These are phyloP conservation scores for Macaria notata DNA, from an alignment of 2,888 invertebrate species.

Conservation along the genomic window DNA sequence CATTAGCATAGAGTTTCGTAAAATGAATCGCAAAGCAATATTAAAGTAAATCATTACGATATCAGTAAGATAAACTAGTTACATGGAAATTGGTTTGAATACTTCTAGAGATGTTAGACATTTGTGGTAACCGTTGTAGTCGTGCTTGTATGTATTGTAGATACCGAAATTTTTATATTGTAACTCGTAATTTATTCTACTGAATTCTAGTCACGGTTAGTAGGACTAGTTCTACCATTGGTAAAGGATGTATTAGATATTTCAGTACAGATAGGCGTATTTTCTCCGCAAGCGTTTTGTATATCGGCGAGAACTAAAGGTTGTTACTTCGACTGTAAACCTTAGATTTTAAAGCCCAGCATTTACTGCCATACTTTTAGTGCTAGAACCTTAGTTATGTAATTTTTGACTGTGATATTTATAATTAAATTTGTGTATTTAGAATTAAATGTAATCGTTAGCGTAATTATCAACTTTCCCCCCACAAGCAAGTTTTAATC, in stretches of 20 bases:
- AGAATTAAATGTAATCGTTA: slow-evolving; percentile 67
- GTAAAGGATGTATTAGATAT: slow-evolving; percentile 30
- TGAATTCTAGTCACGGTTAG: slow-evolving; percentile 76
- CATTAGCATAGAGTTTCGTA: slow-evolving; percentile 15
- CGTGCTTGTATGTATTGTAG: slow-evolving; percentile 58
- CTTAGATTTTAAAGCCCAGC: slow-evolving; percentile 53
- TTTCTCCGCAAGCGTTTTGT: slow-evolving; percentile 25
- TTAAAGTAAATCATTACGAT: slow-evolving; percentile 28
- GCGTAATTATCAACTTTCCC: slow-evolving; percentile 36
- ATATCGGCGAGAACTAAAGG: slow-evolving; percentile 42
- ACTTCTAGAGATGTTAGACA: slow-evolving; percentile 27
- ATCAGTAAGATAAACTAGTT: slow-evolving; percentile 37
- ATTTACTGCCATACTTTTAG: slow-evolving; percentile 76
- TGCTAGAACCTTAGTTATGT: slow-evolving; percentile 71
- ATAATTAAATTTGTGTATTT: slow-evolving; percentile 77
- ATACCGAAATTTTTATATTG: slow-evolving; percentile 60
- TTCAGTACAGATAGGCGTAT: slow-evolving; percentile 26
- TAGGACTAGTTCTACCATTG: slow-evolving; percentile 68
- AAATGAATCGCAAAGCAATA: slow-evolving; percentile 55
- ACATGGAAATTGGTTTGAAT: slow-evolving; percentile 16
- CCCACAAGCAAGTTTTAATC: slow-evolving; percentile 39
- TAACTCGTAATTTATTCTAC: slow-evolving; percentile 72
- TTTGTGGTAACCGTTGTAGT: slow-evolving; percentile 41
- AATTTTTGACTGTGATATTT: slow-evolving; percentile 82
- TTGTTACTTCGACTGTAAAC: slow-evolving; percentile 53